Conservation (phyloP, 2,888 invertebrate genomes). For the Acleris literana region DNA sequence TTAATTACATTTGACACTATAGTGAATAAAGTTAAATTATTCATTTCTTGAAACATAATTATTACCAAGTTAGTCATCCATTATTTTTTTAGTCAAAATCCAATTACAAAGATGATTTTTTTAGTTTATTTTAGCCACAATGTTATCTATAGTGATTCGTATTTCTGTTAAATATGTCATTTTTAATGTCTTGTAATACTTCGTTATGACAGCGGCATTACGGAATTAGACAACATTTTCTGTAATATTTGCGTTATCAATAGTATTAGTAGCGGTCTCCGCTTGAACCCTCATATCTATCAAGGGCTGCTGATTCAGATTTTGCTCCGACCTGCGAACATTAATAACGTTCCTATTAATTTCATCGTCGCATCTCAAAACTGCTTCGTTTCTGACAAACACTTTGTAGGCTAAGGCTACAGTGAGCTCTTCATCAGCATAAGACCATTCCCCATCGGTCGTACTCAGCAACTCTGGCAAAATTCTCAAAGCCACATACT, state of each 20-base stretch:
- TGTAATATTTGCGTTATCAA: not conserved
- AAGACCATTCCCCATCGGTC: conserved; percentile 16
- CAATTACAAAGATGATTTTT: no score
- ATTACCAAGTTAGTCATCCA: no score
- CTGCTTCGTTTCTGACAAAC: not conserved
- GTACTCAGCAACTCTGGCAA: conserved; percentile 15
- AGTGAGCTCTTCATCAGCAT: conserved; percentile 5
- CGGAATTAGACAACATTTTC: conserved; percentile 2
- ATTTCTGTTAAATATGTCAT: no score
- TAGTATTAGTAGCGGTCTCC: not conserved
- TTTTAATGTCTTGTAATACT: no score
- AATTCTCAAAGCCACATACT: conserved; percentile 21
- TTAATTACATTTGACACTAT: no score
- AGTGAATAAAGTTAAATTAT: no score
- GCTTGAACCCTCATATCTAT: conserved; percentile 18
- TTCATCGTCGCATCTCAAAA: conserved; percentile 11
- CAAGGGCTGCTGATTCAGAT: not conserved
- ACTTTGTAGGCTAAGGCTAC: conserved; percentile 16
- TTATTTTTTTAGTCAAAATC: no score
- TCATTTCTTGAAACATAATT: no score
- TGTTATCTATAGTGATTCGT: no score
- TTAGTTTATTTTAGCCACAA: no score
- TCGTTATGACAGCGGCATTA: no score
- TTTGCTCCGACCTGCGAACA: conserved; percentile 1
- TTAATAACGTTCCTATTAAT: conserved; percentile 9